phyloP scores from a whole-genome alignment of 1,140 invertebrate genomes.

The Listronotus bonariensis region DNA sequence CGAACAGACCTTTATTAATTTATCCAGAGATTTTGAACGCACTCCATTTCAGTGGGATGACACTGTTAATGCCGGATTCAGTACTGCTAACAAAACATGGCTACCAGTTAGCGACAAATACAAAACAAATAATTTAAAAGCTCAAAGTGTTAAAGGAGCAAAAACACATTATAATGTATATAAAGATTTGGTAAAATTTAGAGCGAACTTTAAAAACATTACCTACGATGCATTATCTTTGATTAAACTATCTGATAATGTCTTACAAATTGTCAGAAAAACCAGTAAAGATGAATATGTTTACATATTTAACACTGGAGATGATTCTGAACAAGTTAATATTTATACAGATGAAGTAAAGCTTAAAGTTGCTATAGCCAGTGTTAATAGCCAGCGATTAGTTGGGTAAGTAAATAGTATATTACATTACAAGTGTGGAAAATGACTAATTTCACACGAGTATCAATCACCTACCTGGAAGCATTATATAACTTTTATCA shows the following conservation, averaged over 20 bases:
- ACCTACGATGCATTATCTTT: background rate
- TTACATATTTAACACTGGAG: background rate
- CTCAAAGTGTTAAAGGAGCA: background rate
- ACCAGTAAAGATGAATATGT: background rate
- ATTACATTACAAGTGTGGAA: too few relatives aligned
- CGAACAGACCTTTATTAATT: slow-evolving; percentile 20
- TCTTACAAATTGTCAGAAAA: background rate
- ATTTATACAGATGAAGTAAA: background rate
- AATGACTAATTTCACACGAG: too few relatives aligned
- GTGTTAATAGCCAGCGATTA: background rate
- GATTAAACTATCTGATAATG: background rate
- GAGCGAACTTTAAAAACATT: slow-evolving; percentile 23
- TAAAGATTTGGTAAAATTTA: slow-evolving; percentile 30
- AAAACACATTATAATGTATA: slow-evolving; percentile 44
- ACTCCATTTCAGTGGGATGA: slow-evolving; percentile 58
- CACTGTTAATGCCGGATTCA: too few relatives aligned
- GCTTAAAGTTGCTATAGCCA: background rate
- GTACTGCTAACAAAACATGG: too few relatives aligned
- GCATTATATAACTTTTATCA: too few relatives aligned
- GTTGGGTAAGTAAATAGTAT: background rate
- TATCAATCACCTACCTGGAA: too few relatives aligned
- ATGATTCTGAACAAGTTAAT: background rate
- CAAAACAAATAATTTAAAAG: too few relatives aligned
- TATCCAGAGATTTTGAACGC: slow-evolving; percentile 53
- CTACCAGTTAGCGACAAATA: too few relatives aligned